Percentiles rank a stretch among this genome's conserved stretches.
Conservation (phyloP, 2,888 invertebrate genomes). For the Andrena minutula region DNA sequence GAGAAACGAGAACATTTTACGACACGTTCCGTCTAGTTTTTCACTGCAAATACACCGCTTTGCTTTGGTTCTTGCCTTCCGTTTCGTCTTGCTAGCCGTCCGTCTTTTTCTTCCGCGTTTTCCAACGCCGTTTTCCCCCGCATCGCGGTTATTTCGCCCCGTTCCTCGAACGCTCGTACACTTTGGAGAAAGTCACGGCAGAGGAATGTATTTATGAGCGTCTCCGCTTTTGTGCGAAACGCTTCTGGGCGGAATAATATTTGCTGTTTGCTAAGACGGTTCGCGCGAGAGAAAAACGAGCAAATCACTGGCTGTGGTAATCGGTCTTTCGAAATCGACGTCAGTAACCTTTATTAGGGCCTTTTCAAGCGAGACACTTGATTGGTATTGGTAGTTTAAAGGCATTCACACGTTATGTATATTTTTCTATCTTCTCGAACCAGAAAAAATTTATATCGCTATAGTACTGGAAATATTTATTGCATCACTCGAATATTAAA, state of each 20-base stretch:
- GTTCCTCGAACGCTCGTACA: constrained; percentile 5
- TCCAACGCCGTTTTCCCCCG: constrained; percentile 20
- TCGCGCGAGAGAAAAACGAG: neutral
- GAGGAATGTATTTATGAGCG: constrained; percentile 41
- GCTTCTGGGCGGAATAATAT: constrained; percentile 16
- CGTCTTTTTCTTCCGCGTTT: neutral
- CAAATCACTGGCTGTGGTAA: neutral
- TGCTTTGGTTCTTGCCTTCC: constrained; percentile 12
- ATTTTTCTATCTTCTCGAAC: no score
- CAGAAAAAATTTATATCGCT: no score
- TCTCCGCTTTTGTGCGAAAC: constrained; percentile 28
- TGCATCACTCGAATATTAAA: no score
- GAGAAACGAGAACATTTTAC: neutral
- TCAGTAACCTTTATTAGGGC: no score
- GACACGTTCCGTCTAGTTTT: constrained; percentile 15
- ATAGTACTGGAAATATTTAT: no score
- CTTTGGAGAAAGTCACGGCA: constrained; percentile 41
- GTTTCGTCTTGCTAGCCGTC: constrained; percentile 8
- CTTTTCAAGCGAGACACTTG: no score
- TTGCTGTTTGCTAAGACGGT: neutral
- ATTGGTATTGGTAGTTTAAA: no score
- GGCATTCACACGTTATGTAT: no score
- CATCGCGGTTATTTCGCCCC: constrained; percentile 17
- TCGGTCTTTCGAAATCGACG: no score
- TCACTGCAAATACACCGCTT: constrained; percentile 6